These are phyloP conservation scores for Eulemur albifrons DNA, from an alignment of 2,797 vertebrate genomes.

Conservation along the genomic window DNA sequence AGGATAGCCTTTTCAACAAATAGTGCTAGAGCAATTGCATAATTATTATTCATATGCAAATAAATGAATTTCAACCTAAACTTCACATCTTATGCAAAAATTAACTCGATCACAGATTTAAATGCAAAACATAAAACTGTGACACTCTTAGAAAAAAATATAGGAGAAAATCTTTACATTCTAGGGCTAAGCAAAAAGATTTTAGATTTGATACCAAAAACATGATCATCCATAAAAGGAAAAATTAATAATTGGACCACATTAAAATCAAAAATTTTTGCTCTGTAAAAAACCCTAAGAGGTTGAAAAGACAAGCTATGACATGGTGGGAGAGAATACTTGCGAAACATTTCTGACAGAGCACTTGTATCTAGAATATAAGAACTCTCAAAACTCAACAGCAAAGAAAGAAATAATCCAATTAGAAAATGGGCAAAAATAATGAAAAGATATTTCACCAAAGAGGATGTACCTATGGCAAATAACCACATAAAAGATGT, in stretches of 20 bases:
- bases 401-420: neutral
- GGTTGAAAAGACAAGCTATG: neutral
- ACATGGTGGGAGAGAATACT: neutral
- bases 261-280: neutral
- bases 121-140: neutral
- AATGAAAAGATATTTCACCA: neutral
- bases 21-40: neutral
- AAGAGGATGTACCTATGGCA: neutral
- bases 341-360: neutral
- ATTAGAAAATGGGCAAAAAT: slow-evolving; percentile 1
- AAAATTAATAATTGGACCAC: neutral
- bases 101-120: neutral
- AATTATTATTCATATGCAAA: neutral
- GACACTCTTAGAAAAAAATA: neutral
- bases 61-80: neutral
- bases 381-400: neutral
- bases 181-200: neutral
- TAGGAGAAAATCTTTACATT: neutral
- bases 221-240: neutral
- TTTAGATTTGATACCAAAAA: slow-evolving; percentile 31
- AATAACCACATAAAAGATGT: neutral
- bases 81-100: neutral
- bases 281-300: neutral
- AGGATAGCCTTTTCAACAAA: neutral
- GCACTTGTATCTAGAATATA: neutral